Base-by-base conservation (phyloP, 2,113 vertebrate genomes). In the Elachura formosa region DNA sequence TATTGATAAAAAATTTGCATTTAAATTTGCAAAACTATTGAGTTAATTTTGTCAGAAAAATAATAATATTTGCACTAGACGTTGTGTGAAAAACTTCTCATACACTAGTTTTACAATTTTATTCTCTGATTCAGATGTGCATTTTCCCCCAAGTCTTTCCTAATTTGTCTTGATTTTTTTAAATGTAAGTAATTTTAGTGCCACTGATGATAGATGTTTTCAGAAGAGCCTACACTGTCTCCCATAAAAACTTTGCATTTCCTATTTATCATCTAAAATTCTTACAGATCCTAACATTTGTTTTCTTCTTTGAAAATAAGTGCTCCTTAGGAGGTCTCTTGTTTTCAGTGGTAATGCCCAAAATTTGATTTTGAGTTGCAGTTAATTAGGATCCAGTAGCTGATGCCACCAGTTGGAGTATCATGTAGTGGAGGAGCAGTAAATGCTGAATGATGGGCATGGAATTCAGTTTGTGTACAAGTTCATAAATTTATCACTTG, bases 401-500 rank as follows among this genome's bases (percentile, higher is more conserved):
- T 59, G 45, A 3, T 73, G 31, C 18, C 15, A 52, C 36, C 21
- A 66, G 31, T 91, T 68, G 61, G 43, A 62, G 48, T 71, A 38
- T 38, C 1, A 0, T 38, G 19, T 43, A 36, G 31, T 66, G 10
- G 6, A 69, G 33, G 4, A 19, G 14, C 24, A 6, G 9, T 28
- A 64, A 68, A 13, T 24, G 29, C 54, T 40, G 18, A 74, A 31
- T 9, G 64, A 15, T 49, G 58, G 14, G 6, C 14, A 17, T 81
- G 48, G 26, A 71, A 67, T 80, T 91, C 55, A 51, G 1, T 71
- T 95, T 90, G 49, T 21, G 17, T 19, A 7, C 14, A 51, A 6
- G 33, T 14, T 66, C 4, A n/a, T 51, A 2, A 69, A 34, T 74
- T 55, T 72, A 4, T 56, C 34, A 18, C 6, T 73, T 73, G 17